Evolutionary conservation across 37 sponge, comb jelly and placozoan species (phyloP).

Genomic region (Eunapius fragilis): DNA sequence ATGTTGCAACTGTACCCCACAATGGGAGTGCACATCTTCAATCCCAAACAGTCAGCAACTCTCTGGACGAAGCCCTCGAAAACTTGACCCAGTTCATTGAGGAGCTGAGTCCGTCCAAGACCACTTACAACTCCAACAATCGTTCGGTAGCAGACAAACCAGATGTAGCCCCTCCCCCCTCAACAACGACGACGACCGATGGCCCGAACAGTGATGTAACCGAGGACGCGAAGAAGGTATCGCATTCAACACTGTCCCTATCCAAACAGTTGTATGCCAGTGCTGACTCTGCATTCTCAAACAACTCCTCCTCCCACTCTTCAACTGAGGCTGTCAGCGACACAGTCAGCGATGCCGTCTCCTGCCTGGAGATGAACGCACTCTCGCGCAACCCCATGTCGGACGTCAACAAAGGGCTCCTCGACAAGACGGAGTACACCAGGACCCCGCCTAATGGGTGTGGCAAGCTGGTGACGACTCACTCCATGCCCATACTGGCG

Average conservation of each 20-base stretch:
- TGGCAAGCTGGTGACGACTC: not conserved
- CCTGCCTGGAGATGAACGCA: not conserved
- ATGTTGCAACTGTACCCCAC: no score
- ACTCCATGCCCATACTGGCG: not conserved
- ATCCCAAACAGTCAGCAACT: constrained; percentile 39
- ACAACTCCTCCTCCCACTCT: constrained; percentile 53
- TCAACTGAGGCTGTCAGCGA: constrained; percentile 43
- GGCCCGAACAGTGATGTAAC: not conserved
- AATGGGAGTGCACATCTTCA: not conserved
- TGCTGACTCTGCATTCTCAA: constrained; percentile 63
- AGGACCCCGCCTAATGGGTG: not conserved
- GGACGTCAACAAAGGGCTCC: not conserved
- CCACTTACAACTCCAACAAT: constrained; percentile 21
- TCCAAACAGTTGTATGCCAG: constrained; percentile 39
- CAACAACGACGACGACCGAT: not conserved
- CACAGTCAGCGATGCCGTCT: constrained; percentile 55
- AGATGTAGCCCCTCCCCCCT: constrained; percentile 39
- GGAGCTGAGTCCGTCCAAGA: not conserved
- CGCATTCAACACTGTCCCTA: constrained; percentile 21
- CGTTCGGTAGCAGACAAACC: constrained; percentile 54
- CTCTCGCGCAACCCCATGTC: not conserved
- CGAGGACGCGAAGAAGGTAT: not conserved
- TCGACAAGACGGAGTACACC: not conserved
- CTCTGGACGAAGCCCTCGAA: constrained; percentile 46
- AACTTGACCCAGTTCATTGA: constrained; percentile 45